Evolutionary conservation across 2,888 invertebrate genomes (phyloP).

Genomic region (Blastobasis lacticolella): DNA sequence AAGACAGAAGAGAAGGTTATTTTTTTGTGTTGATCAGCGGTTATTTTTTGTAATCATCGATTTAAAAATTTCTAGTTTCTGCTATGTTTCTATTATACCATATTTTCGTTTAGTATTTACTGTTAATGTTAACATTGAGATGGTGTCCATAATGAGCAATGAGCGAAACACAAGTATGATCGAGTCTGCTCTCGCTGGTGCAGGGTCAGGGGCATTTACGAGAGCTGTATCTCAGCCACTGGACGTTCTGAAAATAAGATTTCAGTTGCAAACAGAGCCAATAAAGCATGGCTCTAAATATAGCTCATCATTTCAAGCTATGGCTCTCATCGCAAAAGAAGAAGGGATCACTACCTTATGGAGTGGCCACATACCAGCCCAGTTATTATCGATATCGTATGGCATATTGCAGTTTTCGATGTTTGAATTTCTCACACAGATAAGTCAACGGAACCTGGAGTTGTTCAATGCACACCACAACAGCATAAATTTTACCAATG

Average conservation of each 20-base stretch:
- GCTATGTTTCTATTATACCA: no score
- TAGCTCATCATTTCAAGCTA: constrained; percentile 85
- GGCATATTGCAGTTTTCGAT: constrained; percentile 88
- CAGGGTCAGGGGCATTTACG: constrained; percentile 85
- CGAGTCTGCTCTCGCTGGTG: constrained; percentile 81
- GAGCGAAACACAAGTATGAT: no score
- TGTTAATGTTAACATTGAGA: no score
- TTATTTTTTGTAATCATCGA: no score
- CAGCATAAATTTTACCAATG: constrained; percentile 83
- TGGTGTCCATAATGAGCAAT: no score
- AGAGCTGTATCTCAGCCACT: constrained; percentile 90
- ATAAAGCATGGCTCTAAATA: constrained; percentile 83
- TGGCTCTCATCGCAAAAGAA: constrained; percentile 83
- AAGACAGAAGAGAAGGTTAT: no score
- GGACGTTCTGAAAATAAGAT: constrained; percentile 97
- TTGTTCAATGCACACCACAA: no score
- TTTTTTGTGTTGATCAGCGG: no score
- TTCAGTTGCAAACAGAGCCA: constrained; percentile 97
- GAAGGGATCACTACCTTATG: constrained; percentile 91
- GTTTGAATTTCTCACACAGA: constrained; percentile 71
- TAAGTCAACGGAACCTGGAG: constrained; percentile 50
- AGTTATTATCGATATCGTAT: constrained; percentile 90
- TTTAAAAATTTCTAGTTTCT: no score
- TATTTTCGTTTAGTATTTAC: no score
- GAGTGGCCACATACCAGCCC: constrained; percentile 98